Evolutionary conservation across 2,113 vertebrate species (phyloP), one percentile per base, ranked within the genome.

Genomic region (Acrocephalus arundinaceus): DNA sequence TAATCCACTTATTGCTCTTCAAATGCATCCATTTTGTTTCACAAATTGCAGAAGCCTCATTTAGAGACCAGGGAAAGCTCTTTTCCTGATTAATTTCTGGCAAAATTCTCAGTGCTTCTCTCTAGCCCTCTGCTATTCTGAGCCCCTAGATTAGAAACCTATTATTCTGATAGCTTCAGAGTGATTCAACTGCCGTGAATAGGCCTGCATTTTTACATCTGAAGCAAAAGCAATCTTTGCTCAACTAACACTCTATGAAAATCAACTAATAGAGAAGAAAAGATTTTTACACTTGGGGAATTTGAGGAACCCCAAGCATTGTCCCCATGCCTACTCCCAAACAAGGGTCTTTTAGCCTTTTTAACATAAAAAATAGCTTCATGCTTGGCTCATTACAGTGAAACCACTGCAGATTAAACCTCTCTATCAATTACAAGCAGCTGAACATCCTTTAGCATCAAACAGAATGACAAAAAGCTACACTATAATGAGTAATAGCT

Each of bases 381-480:
- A 87, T 92, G 78, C 77, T 93, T 97, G 92, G 23, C 67, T 97
- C 89, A 94, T 97, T 95, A 84, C 62, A 92, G 71, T 75, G 78
- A 91, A 96, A 95, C 63, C 72, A 93, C 89, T 79, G 87, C 93
- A 97, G 94, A 97, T 96, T 94, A 97, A 97, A 93, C 63, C 75
- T 96, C 71, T 96, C 81, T 95, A 87, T 95, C 95, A 97, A 94
- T 96, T 97, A 95, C 73, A 96, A 97, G 90, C 46, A 93, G 93
- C 91, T 89, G 95, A 97, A 95, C 87, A 97, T 95, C 57, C 65
- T 95, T 97, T 96, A 96, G 71, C 95, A 97, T 97, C 94, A 97
- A 97, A 97, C 87, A 97, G 89, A 97, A 97, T 95, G 91, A 97
- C 93, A 97, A 96, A 97, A 97, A 94, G 90, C 90, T 96, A 63